phyloP scores from a whole-genome alignment of 53 echinoderm and acorn worm species.

The Actinopyga echinites region DNA sequence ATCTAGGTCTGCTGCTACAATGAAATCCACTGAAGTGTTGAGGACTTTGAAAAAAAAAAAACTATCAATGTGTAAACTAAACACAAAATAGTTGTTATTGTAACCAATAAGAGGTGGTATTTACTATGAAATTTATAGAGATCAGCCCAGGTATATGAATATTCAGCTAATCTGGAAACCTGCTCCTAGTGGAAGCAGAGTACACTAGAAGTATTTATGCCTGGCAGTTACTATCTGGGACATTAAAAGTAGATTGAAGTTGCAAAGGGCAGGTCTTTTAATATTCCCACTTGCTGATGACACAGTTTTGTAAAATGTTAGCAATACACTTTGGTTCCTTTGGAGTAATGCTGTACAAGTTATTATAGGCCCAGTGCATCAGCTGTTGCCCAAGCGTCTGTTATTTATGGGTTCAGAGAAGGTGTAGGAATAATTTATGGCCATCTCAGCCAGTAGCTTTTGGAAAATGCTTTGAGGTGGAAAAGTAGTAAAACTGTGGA shows the following conservation, averaged over 20 bases:
- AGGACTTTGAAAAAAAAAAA: slow-evolving; percentile 5
- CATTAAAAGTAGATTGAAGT: slow-evolving; percentile 26
- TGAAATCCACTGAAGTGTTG: slow-evolving; percentile 39
- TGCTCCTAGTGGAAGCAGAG: background rate
- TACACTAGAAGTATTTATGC: background rate
- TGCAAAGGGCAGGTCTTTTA: slow-evolving; percentile 19
- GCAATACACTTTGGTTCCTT: background rate
- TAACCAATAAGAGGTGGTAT: background rate
- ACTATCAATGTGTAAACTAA: slow-evolving; percentile 13
- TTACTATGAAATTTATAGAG: background rate
- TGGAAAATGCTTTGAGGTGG: no score
- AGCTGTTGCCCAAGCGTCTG: slow-evolving; percentile 14
- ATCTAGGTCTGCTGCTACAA: slow-evolving; percentile 19
- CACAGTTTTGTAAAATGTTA: slow-evolving; percentile 7
- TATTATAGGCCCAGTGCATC: background rate
- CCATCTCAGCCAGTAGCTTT: background rate
- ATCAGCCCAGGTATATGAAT: no score
- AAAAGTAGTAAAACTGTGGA: no score
- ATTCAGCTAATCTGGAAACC: background rate
- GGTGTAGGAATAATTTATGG: slow-evolving; percentile 37
- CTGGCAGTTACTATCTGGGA: slow-evolving; percentile 15
- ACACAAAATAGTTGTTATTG: background rate
- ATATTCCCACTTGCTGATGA: slow-evolving; percentile 28
- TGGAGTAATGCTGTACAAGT: background rate
- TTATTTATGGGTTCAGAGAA: slow-evolving; percentile 37